Base-by-base conservation (phyloP, 2,888 invertebrate genomes). In the Gortyna flavago region DNA sequence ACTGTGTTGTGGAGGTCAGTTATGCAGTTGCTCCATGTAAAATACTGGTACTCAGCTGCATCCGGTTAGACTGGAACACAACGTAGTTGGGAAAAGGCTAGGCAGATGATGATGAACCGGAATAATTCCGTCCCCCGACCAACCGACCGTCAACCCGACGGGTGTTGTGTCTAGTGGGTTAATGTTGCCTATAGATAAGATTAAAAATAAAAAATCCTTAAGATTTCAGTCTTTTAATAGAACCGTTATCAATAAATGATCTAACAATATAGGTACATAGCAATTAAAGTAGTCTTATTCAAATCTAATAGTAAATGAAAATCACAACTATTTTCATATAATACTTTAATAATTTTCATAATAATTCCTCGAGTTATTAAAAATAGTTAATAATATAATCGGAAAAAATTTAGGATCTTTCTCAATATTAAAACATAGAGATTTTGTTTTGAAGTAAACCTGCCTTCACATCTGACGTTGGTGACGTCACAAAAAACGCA, bases 221-320 rank as follows among this genome's bases (percentile, higher is more conserved):
- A 92, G 92, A 94, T 95, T 95, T 96, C 96, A 96, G 96, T 96
- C 96, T 96, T 96, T 96, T 96, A 96, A 93, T 96, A 95, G 94
- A 96, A 95, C 94, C 93, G 93, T 94, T 93, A 92, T 90, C 85
- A 93, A 88, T 91, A 94, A 94, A 92, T 93, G 87, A 94, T 93
- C 94, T 95, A 95, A 95, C 94, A 93, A 92, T 93, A 89, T 89
- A 90, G 88, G 89, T 92, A 93, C 91, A 89, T 88, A 91, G 88
- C 90, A 92, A 91, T 89, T 86, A 90, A 90, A 90, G 87, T 87
- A 85, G 85, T 64, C 80, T 87, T 84, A 84, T 21, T 67, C 61
- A 77, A 69, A 80, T 80, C 76, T 84, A 82, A 86, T 84, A 87
- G 78, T 87, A 75, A 84, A 83, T 74, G 79, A 86, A 86, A 81